phyloP scores from a whole-genome alignment of 1,140 invertebrate species.

The Lordiphosa clarofinis region DNA sequence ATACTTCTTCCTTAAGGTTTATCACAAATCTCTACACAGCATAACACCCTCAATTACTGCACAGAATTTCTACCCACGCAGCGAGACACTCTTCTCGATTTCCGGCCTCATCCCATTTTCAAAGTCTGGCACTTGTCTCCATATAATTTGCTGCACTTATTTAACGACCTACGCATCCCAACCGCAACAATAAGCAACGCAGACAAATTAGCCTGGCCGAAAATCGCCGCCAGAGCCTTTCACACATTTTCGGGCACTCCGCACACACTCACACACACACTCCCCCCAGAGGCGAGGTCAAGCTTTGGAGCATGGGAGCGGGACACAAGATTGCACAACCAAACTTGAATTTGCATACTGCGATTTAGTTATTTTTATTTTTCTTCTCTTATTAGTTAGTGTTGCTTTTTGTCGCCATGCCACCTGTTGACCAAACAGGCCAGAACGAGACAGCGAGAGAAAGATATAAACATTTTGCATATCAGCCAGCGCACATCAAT shows the following conservation, averaged over 20 bases:
- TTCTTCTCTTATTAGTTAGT: slow-evolving; percentile 28
- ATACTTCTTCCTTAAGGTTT: too few relatives aligned
- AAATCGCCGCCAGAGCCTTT: slow-evolving; percentile 28
- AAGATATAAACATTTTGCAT: slow-evolving; percentile 28
- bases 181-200: slow-evolving; percentile 25
- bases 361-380: slow-evolving; percentile 64
- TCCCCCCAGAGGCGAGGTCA: slow-evolving; percentile 54
- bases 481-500: slow-evolving; percentile 12
- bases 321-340: slow-evolving; percentile 55
- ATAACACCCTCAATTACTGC: slow-evolving; percentile 1
- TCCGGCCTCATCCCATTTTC: slow-evolving; percentile 33
- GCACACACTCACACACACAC: slow-evolving; percentile 27
- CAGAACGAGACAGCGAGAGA: not conserved
- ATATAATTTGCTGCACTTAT: slow-evolving; percentile 76
- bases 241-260: slow-evolving; percentile 26
- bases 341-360: slow-evolving; percentile 65
- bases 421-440: slow-evolving; percentile 23
- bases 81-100: slow-evolving; percentile 38
- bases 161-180: slow-evolving; percentile 61
- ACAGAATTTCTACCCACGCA: slow-evolving; percentile 48
- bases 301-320: slow-evolving; percentile 57
- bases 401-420: slow-evolving; percentile 40
- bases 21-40: too few relatives aligned
- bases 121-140: slow-evolving; percentile 57
- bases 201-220: slow-evolving; percentile 56